These are phyloP conservation scores for Scaptomyza hsui DNA, from an alignment of 1,140 invertebrate genomes.

Conservation along the genomic window DNA sequence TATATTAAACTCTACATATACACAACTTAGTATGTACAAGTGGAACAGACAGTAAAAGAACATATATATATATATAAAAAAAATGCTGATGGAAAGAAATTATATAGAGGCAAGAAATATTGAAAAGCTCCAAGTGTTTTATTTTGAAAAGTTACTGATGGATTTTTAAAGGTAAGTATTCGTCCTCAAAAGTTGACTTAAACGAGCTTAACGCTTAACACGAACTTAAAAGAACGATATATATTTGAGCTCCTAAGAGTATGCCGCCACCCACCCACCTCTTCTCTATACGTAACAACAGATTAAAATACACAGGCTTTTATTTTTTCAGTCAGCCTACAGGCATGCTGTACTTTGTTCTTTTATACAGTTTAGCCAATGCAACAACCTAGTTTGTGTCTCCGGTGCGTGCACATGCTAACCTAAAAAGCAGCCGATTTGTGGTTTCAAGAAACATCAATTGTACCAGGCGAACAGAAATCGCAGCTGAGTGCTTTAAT, in stretches of 20 bases:
- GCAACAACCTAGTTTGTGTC: background rate
- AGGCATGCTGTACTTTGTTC: too few relatives aligned
- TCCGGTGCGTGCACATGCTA: too few relatives aligned
- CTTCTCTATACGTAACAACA: too few relatives aligned
- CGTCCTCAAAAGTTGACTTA: too few relatives aligned
- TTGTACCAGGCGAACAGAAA: too few relatives aligned
- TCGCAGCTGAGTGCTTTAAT: too few relatives aligned
- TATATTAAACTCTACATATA: conserved; percentile 45
- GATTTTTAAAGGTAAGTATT: background rate
- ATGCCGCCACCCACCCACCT: too few relatives aligned
- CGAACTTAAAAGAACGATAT: too few relatives aligned
- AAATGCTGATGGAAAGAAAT: conserved; percentile 58
- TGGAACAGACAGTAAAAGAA: conserved; percentile 53
- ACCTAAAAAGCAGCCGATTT: too few relatives aligned
- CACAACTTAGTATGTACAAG: conserved; percentile 65
- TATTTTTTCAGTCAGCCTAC: background rate
- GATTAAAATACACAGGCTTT: background rate
- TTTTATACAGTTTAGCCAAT: background rate
- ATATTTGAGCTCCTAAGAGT: too few relatives aligned
- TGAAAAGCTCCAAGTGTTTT: background rate
- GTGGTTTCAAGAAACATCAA: too few relatives aligned
- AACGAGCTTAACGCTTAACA: too few relatives aligned
- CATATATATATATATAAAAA: background rate
- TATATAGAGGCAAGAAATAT: conserved; percentile 60
- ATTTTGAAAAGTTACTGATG: background rate